A percentile compares a stretch with the other conserved stretches of the same genome.
Conservation (phyloP, 2,797 vertebrate genomes). For the Ibycter americanus region DNA sequence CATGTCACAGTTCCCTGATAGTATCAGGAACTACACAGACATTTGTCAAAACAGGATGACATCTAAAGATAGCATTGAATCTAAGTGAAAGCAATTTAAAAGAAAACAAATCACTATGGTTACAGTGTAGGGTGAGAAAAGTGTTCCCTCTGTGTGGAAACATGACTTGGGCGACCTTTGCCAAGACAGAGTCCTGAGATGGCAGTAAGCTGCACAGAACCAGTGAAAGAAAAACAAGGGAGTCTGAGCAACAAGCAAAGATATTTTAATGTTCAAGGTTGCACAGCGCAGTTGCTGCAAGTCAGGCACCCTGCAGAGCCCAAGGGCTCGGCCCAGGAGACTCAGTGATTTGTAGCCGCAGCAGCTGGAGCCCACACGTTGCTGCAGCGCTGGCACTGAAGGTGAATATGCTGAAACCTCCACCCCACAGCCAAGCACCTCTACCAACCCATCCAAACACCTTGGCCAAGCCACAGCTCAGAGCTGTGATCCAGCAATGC, state of each 20-base stretch:
- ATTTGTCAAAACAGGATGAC: conserved; percentile 67
- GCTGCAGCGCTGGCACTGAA: not conserved
- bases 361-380: not conserved
- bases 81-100: conserved; percentile 60
- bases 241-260: not conserved
- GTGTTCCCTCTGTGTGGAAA: conserved; percentile 1
- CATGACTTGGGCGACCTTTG: conserved; percentile 7
- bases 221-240: not conserved
- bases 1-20: conserved; percentile 36
- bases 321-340: not conserved
- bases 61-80: conserved; percentile 65
- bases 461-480: not conserved
- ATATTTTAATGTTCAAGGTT: not conserved
- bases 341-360: not conserved
- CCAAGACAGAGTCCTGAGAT: not conserved
- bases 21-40: conserved; percentile 28
- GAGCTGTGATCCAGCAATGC: accelerated
- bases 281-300: not conserved
- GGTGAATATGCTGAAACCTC: not conserved
- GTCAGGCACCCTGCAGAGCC: not conserved
- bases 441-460: not conserved
- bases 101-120: conserved; percentile 62
- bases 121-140: conserved; percentile 25
- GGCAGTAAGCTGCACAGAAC: not conserved
- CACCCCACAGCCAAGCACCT: not conserved